Evolutionary conservation across 2,888 invertebrate genomes (phyloP), one percentile per base, ranked within the genome.

Genomic region (Pristionchus japonicus): DNA sequence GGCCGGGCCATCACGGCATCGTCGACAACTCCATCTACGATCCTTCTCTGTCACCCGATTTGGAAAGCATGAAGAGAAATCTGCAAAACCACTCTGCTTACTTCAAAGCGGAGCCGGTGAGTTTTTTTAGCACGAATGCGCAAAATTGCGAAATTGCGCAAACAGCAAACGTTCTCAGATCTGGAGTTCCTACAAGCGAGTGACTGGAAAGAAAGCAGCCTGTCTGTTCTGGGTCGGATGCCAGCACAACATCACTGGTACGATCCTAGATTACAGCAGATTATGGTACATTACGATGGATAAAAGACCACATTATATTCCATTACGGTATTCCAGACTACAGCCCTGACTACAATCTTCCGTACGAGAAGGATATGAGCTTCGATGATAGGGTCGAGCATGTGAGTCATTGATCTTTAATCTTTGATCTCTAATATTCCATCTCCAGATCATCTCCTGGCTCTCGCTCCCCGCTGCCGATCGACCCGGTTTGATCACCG

Each of bases 151-250:
- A n/a, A n/a, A n/a, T n/a, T n/a, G n/a, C n/a, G n/a, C n/a, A n/a
- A n/a, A n/a, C n/a, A n/a, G n/a, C n/a, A n/a, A 64, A 27, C 13
- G 6, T 82, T 74, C 47, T 40, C 77, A 93, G 92, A 93, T 93
- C 57, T 93, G 93, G 93, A 91, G 91, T 52, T 90, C 91, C 6
- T 92, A 91, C 85, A 90, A 91, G 83, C 86, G 90, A 6, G 88
- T 90, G 74, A 91, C 92, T 17, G 91, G 91, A n/a, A 89, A 91
- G 67, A 90, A 90, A 27, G 90, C 92, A 31, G 90, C 90, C 27
- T 93, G 93, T 89, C 84, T 93, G 9, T 92, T 93, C 80, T 93
- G 92, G 91, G 92, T 92, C 0, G 93, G 93, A 27, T 93, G 93
- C 84, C 88, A 89, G 27, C 90, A 91, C 52, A 91, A 91, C 82